phyloP scores from a whole-genome alignment of 1,140 invertebrate genomes.

The Bombus sylvicola region DNA sequence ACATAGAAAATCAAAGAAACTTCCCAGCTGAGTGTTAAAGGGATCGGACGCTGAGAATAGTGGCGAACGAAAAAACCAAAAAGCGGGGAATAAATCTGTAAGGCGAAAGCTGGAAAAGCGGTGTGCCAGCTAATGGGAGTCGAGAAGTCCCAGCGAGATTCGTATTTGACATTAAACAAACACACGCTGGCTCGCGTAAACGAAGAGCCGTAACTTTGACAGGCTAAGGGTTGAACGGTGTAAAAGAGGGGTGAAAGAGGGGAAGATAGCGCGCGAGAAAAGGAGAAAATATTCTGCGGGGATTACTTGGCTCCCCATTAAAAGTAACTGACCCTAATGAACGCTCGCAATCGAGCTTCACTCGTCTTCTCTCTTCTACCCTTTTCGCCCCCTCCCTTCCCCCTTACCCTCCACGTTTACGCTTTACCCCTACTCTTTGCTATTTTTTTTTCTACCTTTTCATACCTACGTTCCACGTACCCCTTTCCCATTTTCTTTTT shows the following conservation, averaged over 20 bases:
- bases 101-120: too few relatives aligned
- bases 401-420: neutral
- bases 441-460: neutral
- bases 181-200: neutral
- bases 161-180: conserved; percentile 14
- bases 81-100: neutral
- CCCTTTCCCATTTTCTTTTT: too few relatives aligned
- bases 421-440: neutral
- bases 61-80: neutral
- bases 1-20: too few relatives aligned
- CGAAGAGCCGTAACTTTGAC: neutral
- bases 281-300: neutral
- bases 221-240: too few relatives aligned
- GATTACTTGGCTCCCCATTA: conserved; percentile 14
- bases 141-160: neutral
- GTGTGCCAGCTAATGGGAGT: neutral
- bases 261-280: neutral
- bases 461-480: too few relatives aligned
- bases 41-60: too few relatives aligned
- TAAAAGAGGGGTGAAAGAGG: neutral
- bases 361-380: neutral
- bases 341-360: conserved; percentile 13
- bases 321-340: conserved; percentile 29
- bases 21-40: too few relatives aligned
- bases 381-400: neutral